phyloP scores from a whole-genome alignment of 2,888 invertebrate species.

The Drosophila multiciliata region DNA sequence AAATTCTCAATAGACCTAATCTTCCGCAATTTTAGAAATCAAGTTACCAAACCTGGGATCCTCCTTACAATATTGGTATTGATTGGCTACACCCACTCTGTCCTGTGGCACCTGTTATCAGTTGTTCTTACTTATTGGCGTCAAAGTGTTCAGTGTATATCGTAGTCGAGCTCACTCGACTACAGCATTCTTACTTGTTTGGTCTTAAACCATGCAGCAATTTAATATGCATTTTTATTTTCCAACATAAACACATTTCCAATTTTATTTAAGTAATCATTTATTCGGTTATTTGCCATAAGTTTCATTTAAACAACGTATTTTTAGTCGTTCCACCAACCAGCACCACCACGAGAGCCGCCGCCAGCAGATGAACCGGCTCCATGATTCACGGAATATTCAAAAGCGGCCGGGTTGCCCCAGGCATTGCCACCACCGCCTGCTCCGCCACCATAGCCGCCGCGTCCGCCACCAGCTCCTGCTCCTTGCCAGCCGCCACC shows the following conservation, averaged over 20 bases:
- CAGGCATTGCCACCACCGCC: conserved; percentile 44
- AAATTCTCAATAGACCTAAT: no score
- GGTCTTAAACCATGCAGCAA: background rate
- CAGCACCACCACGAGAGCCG: conserved; percentile 64
- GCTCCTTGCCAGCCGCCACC: background rate
- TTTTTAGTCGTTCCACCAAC: conserved; percentile 70
- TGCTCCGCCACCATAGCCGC: background rate
- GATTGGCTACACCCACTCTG: background rate
- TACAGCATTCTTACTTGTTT: background rate
- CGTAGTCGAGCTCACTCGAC: background rate
- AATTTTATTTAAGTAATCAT: background rate
- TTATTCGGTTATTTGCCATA: conserved; percentile 25
- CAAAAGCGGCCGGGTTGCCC: conserved; percentile 52
- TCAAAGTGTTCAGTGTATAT: background rate
- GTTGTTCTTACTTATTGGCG: background rate
- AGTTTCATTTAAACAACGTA: background rate
- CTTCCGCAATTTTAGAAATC: background rate
- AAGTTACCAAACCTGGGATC: background rate
- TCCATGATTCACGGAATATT: conserved; percentile 54
- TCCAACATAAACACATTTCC: background rate
- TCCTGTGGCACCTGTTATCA: background rate
- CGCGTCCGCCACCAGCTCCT: background rate
- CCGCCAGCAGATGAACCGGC: conserved; percentile 43
- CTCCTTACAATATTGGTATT: background rate
- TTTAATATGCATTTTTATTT: background rate